These are phyloP conservation scores for Otocyon megalotis DNA, from an alignment of 2,113 vertebrate genomes.

Conservation along the genomic window DNA sequence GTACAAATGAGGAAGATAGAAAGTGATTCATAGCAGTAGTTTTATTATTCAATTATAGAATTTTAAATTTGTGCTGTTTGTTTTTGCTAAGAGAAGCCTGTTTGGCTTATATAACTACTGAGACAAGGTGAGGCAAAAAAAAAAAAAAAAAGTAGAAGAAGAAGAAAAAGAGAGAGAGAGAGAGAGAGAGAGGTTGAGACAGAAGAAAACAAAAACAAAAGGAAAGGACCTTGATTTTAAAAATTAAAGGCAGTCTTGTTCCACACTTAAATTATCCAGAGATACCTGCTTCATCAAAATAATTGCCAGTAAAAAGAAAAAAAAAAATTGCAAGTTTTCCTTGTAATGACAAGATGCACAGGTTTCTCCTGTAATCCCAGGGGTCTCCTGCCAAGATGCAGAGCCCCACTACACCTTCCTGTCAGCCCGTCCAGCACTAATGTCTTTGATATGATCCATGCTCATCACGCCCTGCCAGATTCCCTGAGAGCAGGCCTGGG, in stretches of 20 bases:
- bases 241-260: not conserved
- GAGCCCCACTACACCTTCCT: accelerated
- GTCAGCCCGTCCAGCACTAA: accelerated
- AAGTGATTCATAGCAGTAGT: not conserved
- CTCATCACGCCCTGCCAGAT: not conserved
- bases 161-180: not conserved
- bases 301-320: not conserved
- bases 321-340: not conserved
- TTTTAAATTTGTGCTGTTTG: not conserved
- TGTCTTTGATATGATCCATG: not conserved
- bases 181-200: not conserved
- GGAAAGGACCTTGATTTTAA: no score
- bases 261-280: not conserved
- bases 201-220: not conserved
- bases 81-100: not conserved
- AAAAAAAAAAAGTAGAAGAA: no score
- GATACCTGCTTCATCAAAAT: not conserved
- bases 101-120: not conserved
- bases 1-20: not conserved
- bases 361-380: not conserved
- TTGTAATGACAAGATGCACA: not conserved
- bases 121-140: not conserved
- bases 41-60: not conserved
- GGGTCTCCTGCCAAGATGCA: not conserved
- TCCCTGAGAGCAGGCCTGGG: not conserved